These are phyloP conservation scores for Columba janthina DNA, from an alignment of 2,113 vertebrate genomes.

Conservation along the genomic window DNA sequence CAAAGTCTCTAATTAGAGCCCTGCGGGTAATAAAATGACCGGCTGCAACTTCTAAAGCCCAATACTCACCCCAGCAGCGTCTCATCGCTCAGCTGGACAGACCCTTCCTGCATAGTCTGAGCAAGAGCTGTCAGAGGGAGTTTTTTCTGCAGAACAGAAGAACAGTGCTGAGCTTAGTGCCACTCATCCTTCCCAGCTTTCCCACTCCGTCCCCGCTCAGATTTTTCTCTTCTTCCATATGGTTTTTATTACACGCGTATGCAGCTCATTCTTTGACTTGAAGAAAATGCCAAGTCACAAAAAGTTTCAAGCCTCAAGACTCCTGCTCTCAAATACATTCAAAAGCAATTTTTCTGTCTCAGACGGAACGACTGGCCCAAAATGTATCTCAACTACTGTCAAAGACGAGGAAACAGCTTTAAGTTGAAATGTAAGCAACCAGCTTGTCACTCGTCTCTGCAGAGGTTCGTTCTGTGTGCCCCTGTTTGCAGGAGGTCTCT, in stretches of 20 bases:
- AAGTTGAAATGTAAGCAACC: background rate
- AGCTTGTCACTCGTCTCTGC: background rate
- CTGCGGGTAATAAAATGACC: background rate
- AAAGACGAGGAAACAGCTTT: background rate
- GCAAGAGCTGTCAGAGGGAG: slow-evolving; percentile 91
- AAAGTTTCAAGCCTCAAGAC: background rate
- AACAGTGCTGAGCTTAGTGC: background rate
- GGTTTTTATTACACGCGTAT: background rate
- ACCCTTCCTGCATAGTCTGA: slow-evolving; percentile 93
- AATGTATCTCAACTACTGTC: rapidly evolving
- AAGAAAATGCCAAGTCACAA: slow-evolving; percentile 4
- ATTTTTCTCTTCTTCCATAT: background rate
- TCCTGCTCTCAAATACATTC: background rate
- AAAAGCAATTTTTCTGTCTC: background rate
- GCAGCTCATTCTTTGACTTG: background rate
- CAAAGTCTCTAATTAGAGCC: background rate
- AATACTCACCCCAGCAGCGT: slow-evolving; percentile 90
- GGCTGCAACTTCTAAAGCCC: background rate
- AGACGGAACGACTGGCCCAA: background rate
- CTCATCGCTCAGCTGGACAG: slow-evolving; percentile 88
- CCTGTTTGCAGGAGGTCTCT: background rate
- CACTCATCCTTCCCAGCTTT: background rate
- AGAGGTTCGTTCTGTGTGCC: background rate
- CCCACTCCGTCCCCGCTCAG: background rate
- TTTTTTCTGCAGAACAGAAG: slow-evolving; percentile 85